Evolutionary conservation across 2,888 invertebrate species (phyloP).

Genomic region (Cabera pusaria): DNA sequence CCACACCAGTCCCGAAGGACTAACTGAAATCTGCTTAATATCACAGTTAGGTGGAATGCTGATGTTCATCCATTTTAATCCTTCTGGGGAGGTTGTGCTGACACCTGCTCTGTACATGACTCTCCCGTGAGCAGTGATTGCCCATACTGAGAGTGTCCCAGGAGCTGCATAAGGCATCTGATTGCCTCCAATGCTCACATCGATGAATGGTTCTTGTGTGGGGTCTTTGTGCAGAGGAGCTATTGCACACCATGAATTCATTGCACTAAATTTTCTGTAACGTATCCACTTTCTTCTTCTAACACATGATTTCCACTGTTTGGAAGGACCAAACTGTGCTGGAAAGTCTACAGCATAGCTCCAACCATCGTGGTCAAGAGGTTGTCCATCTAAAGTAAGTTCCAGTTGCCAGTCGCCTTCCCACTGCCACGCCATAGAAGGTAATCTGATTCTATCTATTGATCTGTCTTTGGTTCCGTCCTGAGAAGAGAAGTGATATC

Average conservation of each 20-base stretch:
- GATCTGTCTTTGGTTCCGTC: constrained; percentile 92
- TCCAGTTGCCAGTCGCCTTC: constrained; percentile 97
- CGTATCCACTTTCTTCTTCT: constrained; percentile 95
- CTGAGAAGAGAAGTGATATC: constrained; percentile 92
- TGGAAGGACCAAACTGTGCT: constrained; percentile 89
- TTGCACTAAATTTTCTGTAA: constrained; percentile 92
- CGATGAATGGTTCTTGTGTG: constrained; percentile 96
- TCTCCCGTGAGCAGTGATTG: constrained; percentile 95
- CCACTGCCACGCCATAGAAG: constrained; percentile 98
- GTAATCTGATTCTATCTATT: constrained; percentile 91
- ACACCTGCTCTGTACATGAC: constrained; percentile 95
- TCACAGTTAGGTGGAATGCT: constrained; percentile 90
- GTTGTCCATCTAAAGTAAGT: constrained; percentile 92
- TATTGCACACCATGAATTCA: constrained; percentile 96
- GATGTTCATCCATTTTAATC: constrained; percentile 92
- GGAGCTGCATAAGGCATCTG: constrained; percentile 89
- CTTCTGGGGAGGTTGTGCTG: constrained; percentile 92
- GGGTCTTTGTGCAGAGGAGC: constrained; percentile 95
- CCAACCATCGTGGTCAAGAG: constrained; percentile 96
- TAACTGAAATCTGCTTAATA: constrained; percentile 93
- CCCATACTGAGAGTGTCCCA: constrained; percentile 94
- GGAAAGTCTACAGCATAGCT: constrained; percentile 97
- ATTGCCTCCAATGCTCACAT: constrained; percentile 94
- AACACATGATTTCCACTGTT: constrained; percentile 96
- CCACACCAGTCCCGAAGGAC: constrained; percentile 94